Percentiles rank a stretch among this genome's conserved stretches.
Conservation (phyloP, 2,797 vertebrate species). For the Anguilla anguilla region DNA sequence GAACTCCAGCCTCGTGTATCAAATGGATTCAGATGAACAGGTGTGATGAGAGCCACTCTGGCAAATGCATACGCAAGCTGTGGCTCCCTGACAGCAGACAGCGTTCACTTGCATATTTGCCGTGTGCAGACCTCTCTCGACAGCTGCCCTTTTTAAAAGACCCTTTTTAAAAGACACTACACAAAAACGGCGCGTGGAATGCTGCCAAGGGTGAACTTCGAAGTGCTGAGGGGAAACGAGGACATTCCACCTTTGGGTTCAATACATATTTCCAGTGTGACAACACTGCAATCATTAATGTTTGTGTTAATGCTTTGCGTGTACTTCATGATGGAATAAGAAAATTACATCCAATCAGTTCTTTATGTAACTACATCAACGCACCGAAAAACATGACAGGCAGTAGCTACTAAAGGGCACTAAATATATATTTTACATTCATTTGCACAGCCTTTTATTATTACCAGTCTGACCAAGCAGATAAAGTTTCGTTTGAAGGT, state of each 20-base stretch:
- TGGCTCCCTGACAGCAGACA: conserved; percentile 26
- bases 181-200: not conserved
- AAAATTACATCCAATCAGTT: not conserved
- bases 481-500: not conserved
- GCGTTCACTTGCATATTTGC: conserved; percentile 22
- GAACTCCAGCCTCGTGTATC: conserved; percentile 24
- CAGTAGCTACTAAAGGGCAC: not conserved
- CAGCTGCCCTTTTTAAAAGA: conserved; percentile 20
- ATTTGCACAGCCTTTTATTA: not conserved
- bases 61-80: not conserved
- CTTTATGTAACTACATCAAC: not conserved
- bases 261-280: not conserved
- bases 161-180: conserved; percentile 32
- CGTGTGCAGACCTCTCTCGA: conserved; percentile 13
- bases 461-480: not conserved
- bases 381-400: not conserved
- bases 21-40: conserved; percentile 40
- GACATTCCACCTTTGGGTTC: not conserved
- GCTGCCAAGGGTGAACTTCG: not conserved
- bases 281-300: not conserved
- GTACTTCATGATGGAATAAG: not conserved
- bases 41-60: conserved; percentile 35
- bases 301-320: not conserved
- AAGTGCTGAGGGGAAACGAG: not conserved
- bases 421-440: not conserved